Base-by-base conservation (phyloP, 2,888 invertebrate genomes). In the Drosophila kokeensis region DNA sequence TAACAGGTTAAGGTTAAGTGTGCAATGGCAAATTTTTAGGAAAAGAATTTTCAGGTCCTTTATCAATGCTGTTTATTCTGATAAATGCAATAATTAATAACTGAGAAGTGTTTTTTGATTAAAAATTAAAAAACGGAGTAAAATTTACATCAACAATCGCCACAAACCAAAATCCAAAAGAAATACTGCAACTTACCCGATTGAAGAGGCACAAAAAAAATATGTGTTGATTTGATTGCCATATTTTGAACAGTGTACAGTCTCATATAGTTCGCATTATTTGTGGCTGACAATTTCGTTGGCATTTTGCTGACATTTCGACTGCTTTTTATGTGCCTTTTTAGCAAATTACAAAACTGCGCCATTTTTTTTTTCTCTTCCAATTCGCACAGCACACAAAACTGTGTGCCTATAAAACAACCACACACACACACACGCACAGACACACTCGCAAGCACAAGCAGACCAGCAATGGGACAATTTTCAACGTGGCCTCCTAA, bases 281-380 rank as follows among this genome's bases (percentile, higher is more conserved):
- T 75, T 78, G 59, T 69, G 63, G 72, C 60, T 65, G 60, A 58
- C 60, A 72, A 54, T 69, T 81, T 74, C 21, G 62, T 55, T 49
- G 58, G 53, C 64, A 74, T 68, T 76, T 74, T 34, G 60, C 54
- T 48, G 50, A 48, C 59, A 66, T 73, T 87, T 69, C 55, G 62
- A 61, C 73, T 69, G 76, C 85, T 87, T 89, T 89, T 89, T 81
- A 89, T 89, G 69, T 74, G 79, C 77, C 85, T 89, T 87, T 87
- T 87, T 87, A 87, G 79, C 71, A 85, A 89, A 86, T 86, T 86
- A 76, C 85, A 79, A 82, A 89, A 81, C 69, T 87, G 77, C 80
- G 87, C 82, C 76, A 87, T 89, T 87, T 87, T 81, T 79, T 79
- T 78, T 69, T 40, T 59, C 38, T 57, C 42, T 24, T 73, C 55